These are phyloP conservation scores for Boulengeromyrus knoepffleri DNA, from an alignment of 2,113 vertebrate genomes.

Conservation along the genomic window DNA sequence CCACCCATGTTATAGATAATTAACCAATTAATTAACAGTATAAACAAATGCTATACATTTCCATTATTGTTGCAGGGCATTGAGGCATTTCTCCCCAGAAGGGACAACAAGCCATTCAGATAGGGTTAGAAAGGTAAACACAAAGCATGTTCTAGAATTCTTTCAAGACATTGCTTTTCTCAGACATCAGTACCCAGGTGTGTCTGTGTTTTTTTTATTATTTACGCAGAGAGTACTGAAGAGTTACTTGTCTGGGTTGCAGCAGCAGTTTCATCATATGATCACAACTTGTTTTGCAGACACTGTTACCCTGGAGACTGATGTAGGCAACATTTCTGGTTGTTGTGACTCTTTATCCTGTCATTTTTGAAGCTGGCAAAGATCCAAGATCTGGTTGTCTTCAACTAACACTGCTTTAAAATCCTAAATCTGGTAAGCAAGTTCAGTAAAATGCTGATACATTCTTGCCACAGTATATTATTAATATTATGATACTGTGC, in stretches of 20 bases:
- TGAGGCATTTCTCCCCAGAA: background rate
- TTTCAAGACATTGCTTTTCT: background rate
- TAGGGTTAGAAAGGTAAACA: background rate
- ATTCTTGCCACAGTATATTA: background rate
- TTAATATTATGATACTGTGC: background rate
- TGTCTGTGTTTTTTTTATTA: background rate
- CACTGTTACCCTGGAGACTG: background rate
- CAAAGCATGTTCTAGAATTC: background rate
- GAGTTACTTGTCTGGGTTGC: background rate
- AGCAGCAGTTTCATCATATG: background rate
- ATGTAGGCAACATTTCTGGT: background rate
- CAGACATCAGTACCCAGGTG: background rate
- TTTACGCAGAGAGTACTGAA: background rate
- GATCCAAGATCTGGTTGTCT: background rate
- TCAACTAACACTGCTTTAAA: background rate
- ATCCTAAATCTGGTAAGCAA: background rate
- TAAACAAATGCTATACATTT: background rate
- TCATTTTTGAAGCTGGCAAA: background rate
- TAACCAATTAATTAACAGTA: background rate
- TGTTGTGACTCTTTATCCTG: background rate
- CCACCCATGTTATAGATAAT: background rate
- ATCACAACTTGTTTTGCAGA: background rate
- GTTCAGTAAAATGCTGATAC: background rate
- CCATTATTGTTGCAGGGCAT: background rate
- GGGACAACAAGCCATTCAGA: background rate